Evolutionary conservation across 2,797 vertebrate species (phyloP), one percentile per base, ranked within the genome.

Genomic region (Rhynchonycteris naso): DNA sequence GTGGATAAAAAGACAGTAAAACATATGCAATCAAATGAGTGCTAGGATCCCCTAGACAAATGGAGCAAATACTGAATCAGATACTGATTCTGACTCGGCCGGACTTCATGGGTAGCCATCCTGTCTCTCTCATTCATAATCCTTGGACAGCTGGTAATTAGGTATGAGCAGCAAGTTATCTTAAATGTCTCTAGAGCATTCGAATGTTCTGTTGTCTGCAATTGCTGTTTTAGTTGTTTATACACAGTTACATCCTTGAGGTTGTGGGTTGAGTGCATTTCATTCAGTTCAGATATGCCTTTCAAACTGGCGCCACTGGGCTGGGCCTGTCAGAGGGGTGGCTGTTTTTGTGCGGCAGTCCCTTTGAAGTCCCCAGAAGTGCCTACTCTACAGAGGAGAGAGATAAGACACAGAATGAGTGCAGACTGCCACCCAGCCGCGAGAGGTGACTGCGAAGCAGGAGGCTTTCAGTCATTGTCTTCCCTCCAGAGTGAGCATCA

Each of bases 391-490:
- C 0, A 1, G 38, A 90, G 56, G 69, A 28, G 13, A 72, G 30
- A 35, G 50, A 15, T 59, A 61, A 93, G 80, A 22, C 0, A 0
- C 14, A 38, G 75, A 19, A 0, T 68, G 85, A 82, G 76, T 24
- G 6, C 66, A 78, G 79, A 91, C 93, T 85, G 90, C 92, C 92
- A 72, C 95, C 91, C 96, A 94, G 96, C 92, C 79, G 90, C 68
- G 0, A 6, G 28, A 52, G 54, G 68, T 81, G 90, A 85, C 88
- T 78, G 81, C 88, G 82, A 6, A 58, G 18, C 33, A 19, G 19
- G 18, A 90, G 47, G 30, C n/a, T 15, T 47, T 33, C 16, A 4
- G 54, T 14, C 24, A 63, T 75, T 24, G 50, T 16, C 54, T 33
- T 11, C 47, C 18, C 74, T 26, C 56, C 43, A 26, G 24, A 56